Evolutionary conservation across 2,888 invertebrate genomes (phyloP), one percentile per base, ranked within the genome.

Genomic region (Spodoptera littoralis): DNA sequence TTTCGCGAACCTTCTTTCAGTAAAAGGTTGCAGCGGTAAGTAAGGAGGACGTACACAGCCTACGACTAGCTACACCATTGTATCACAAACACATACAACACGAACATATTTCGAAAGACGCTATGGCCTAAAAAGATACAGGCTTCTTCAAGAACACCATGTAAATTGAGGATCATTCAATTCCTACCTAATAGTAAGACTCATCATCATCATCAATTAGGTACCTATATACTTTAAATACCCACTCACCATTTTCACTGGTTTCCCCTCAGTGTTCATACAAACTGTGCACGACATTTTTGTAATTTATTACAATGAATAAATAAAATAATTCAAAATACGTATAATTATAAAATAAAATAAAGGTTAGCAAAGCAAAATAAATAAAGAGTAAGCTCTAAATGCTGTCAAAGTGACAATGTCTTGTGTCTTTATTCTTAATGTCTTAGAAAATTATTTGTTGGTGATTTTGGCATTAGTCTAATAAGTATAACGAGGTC

Each of bases 231-330:
- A n/a, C 5, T 5, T 3, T 3, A 11, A 22, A 22, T 4, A 6
- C 5, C 9, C 4, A 44, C 64, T 79, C 22, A 78, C 77, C 74
- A 52, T 76, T 74, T 59, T 79, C 0, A 24, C 11, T 2, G 18
- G 1, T 12, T 67, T 76, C 13, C 42, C 61, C 4, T 65, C 64
- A 12, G 65, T 44, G 12, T 60, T 57, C 66, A 65, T 11, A 67
- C 77, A 78, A 30, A 64, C 0, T 43, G 71, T 3, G 44, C 77
- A 78, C 54, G 77, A 65, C 77, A 78, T 78, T 54, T 27, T 66
- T 4, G 18, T 6, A 12, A 9, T 27, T 6, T 27, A 6, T 36
- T 9, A 36, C 8, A n/a, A 53, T 9, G 11, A 50, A 74, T 42
- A 51, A 42, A 36, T 9, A 55, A 44, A 60, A 45, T 24, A 60